Base-by-base conservation (phyloP, 2,888 invertebrate genomes). In the Drosophila anomalata region DNA sequence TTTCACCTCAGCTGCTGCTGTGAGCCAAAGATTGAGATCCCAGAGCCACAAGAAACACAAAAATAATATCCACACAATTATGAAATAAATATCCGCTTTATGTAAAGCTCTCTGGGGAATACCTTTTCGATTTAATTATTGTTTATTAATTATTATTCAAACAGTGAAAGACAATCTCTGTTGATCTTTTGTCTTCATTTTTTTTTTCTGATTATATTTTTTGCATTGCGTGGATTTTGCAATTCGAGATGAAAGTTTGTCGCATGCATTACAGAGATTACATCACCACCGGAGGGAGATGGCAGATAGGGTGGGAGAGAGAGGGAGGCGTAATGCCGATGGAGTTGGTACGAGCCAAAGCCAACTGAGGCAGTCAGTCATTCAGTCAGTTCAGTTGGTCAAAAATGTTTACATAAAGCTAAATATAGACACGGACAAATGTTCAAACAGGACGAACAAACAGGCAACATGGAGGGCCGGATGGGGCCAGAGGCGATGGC, bases 361-460 rank as follows among this genome's bases (percentile, higher is more conserved):
- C 62, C 84, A 88, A 83, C 77, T 76, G 73, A 77, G 78, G 84
- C 81, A 84, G 87, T 88, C 88, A 84, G 86, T 86, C 88, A 86
- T 74, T 87, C 80, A 87, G 79, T 87, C 86, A 87, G 78, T 83
- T 87, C 84, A 86, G 86, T 83, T 85, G 85, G 88, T 86, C 88
- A 87, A 85, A 75, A 86, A 79, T 81, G 86, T 76, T 79, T 50
- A 59, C 76, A 76, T 55, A 66, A 58, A 78, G 73, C 87, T 82
- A 82, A 87, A 82, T 87, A 84, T 82, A 81, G 81, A 74, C 70
- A 74, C 70, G 63, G 77, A 75, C 83, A 81, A 84, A 78, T 81
- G 69, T 58, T 70, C 73, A 62, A 77, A 71, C 82, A 88, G 81
- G 87, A 84, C 82, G 75, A 78, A 72, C 66, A 51, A 50, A 56